Evolutionary conservation across 2,888 invertebrate species (phyloP).

Genomic region (Cosmia trapezina): DNA sequence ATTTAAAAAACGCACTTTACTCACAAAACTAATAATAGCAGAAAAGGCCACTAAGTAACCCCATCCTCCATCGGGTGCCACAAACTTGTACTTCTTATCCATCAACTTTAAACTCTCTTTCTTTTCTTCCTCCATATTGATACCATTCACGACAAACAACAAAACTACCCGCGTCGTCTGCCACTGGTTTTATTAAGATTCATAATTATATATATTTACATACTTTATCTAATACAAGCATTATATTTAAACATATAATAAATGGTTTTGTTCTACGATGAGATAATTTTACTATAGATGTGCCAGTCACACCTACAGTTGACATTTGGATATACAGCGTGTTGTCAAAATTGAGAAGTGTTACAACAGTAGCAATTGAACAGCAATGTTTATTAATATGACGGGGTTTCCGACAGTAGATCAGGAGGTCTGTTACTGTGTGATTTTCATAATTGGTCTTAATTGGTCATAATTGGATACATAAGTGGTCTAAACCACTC

Average conservation of each 20-base stretch:
- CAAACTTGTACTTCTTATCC: conserved; percentile 71
- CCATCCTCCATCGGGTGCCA: conserved; percentile 92
- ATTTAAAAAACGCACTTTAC: conserved; percentile 67
- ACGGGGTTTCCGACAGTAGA: not conserved
- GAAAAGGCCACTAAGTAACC: conserved; percentile 92
- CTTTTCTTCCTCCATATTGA: conserved; percentile 62
- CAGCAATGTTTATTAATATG: not conserved
- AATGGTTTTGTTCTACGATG: conserved; percentile 23
- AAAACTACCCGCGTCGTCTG: conserved; percentile 4
- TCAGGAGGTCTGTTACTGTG: not conserved
- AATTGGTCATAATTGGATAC: no score
- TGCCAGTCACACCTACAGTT: conserved; percentile 43
- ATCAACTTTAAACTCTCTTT: conserved; percentile 51
- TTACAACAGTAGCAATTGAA: not conserved
- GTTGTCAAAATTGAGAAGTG: not conserved
- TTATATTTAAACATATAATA: conserved; percentile 31
- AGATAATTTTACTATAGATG: conserved; percentile 17
- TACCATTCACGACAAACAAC: conserved; percentile 11
- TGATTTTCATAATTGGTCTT: not conserved
- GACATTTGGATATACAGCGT: not conserved
- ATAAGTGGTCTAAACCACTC: not conserved
- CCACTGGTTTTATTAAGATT: conserved; percentile 45
- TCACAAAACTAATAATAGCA: conserved; percentile 91
- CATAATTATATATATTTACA: conserved; percentile 44
- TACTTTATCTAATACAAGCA: conserved; percentile 40